A percentile compares a stretch with the other conserved stretches of the same genome.
Evolutionary conservation across 2,113 vertebrate genomes (phyloP).

Genomic region (Odocoileus hemionus): DNA sequence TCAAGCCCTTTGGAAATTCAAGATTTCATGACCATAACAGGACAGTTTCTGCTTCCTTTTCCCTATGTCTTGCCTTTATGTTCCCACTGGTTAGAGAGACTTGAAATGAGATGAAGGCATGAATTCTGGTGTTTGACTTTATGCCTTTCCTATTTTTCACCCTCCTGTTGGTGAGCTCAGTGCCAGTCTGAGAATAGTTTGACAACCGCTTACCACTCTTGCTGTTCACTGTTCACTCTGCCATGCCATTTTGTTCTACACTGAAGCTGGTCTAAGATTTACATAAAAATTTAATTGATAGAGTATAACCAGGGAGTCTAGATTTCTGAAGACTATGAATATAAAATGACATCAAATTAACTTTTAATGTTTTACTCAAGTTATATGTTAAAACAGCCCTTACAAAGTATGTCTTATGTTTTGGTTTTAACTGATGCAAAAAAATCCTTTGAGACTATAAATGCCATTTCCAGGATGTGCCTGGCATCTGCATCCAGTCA

Average conservation of each 20-base stretch:
- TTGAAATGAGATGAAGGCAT: neutral
- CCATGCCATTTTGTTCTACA: neutral
- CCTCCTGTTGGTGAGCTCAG: neutral
- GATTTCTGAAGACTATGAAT: neutral
- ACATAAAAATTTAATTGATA: neutral
- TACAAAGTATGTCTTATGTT: neutral
- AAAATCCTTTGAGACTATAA: neutral
- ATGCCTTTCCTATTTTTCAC: neutral
- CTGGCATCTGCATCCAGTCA: neutral
- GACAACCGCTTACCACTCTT: neutral
- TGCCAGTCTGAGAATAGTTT: neutral
- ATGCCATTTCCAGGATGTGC: neutral
- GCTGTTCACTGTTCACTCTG: neutral
- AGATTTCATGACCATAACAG: neutral
- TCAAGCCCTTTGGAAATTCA: neutral
- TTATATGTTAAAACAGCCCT: neutral
- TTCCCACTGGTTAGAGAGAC: neutral
- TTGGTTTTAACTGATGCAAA: neutral
- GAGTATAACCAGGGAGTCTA: neutral
- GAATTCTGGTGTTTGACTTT: neutral
- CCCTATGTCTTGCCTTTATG: neutral
- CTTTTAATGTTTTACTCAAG: neutral
- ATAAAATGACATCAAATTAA: neutral
- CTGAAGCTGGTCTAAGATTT: neutral
- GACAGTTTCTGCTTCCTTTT: neutral